These are phyloP conservation scores for Empidonax traillii DNA, from an alignment of 2,113 vertebrate genomes.

Conservation along the genomic window DNA sequence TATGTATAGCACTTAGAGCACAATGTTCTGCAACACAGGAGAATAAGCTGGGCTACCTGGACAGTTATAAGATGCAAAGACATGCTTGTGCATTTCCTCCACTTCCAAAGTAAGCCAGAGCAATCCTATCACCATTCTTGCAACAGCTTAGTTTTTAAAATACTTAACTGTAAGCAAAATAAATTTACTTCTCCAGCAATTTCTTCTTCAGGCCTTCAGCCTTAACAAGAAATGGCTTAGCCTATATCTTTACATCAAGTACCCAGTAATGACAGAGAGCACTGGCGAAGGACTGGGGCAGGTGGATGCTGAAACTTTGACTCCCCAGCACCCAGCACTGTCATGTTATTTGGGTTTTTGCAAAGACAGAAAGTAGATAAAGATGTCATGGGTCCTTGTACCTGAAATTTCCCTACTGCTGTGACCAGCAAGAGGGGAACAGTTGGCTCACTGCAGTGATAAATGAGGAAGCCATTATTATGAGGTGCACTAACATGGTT, in stretches of 20 bases:
- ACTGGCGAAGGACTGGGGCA: not conserved
- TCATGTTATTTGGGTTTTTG: not conserved
- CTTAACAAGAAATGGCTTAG: not conserved
- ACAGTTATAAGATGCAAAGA: not conserved
- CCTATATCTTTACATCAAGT: not conserved
- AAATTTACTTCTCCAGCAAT: not conserved
- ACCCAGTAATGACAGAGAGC: not conserved
- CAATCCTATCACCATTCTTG: not conserved
- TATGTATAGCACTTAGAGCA: not conserved
- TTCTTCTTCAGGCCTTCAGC: not conserved
- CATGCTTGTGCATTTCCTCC: not conserved
- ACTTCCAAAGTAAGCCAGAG: not conserved
- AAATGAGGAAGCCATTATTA: not conserved
- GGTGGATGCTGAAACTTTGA: not conserved
- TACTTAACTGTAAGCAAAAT: not conserved
- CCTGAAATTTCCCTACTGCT: conserved; percentile 7
- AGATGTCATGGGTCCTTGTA: not conserved
- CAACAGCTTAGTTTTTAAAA: not conserved
- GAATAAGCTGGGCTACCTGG: not conserved
- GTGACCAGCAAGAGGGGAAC: not conserved
- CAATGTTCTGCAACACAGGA: not conserved
- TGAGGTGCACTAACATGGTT: not conserved
- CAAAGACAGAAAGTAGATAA: not conserved
- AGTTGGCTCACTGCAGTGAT: not conserved
- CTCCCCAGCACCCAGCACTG: not conserved